Evolutionary conservation across 2,888 invertebrate species (phyloP).

Genomic region (Pterostichus niger): DNA sequence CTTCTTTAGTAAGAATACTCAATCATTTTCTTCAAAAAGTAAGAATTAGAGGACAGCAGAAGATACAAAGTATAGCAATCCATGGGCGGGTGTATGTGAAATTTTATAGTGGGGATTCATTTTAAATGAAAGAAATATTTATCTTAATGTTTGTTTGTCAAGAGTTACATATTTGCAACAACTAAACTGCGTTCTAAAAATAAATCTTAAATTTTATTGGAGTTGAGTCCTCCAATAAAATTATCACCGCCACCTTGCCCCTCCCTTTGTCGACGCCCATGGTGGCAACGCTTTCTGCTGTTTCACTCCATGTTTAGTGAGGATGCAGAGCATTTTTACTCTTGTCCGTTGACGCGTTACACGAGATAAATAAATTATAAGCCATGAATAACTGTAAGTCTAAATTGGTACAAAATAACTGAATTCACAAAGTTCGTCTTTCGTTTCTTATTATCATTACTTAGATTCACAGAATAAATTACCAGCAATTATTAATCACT

Average conservation of each 20-base stretch:
- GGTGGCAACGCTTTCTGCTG: background rate
- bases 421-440: too few relatives aligned
- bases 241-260: constrained; percentile 17
- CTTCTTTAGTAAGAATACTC: too few relatives aligned
- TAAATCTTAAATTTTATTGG: constrained; percentile 39
- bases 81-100: constrained; percentile 22
- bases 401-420: too few relatives aligned
- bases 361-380: constrained; percentile 8
- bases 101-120: constrained; percentile 7
- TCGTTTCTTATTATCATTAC: too few relatives aligned
- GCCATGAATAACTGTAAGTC: background rate
- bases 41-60: background rate
- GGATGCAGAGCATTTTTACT: background rate
- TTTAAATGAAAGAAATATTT: constrained; percentile 12
- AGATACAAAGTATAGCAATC: background rate
- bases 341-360: background rate
- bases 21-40: background rate
- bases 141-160: constrained; percentile 44
- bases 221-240: constrained; percentile 52
- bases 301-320: constrained; percentile 6
- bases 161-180: constrained; percentile 39
- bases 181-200: constrained; percentile 29
- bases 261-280: constrained; percentile 33
- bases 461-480: too few relatives aligned
- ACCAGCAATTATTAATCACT: too few relatives aligned